A percentile compares a stretch with the other conserved stretches of the same genome.
phyloP scores from a whole-genome alignment of 2,888 invertebrate genomes.

The Zaprionus lineosus region DNA sequence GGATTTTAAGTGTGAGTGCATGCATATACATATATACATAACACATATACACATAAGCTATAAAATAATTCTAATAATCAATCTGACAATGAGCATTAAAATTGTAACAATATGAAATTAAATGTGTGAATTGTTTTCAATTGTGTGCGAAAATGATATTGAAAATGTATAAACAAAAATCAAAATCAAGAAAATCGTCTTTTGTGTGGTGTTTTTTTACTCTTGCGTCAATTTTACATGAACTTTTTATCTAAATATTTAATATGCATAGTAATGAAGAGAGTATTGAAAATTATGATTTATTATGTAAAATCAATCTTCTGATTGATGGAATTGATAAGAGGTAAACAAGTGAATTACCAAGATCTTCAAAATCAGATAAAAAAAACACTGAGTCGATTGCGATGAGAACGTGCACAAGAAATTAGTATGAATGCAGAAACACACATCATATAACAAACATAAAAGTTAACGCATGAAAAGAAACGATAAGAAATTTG shows the following conservation, averaged over 20 bases:
- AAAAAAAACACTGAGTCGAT: conserved; percentile 32
- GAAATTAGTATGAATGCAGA: conserved; percentile 62
- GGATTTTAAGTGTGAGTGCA: conserved; percentile 38
- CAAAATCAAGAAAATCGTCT: conserved; percentile 5
- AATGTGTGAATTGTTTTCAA: conserved; percentile 59
- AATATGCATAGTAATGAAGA: conserved; percentile 28
- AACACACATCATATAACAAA: conserved; percentile 59
- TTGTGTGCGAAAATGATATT: conserved; percentile 16
- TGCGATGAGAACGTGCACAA: conserved; percentile 65
- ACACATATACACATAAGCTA: conserved; percentile 41
- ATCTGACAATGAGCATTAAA: conserved; percentile 54
- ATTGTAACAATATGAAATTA: conserved; percentile 61
- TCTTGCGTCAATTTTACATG: conserved; percentile 59
- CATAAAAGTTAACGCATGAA: conserved; percentile 57
- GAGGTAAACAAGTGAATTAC: conserved; percentile 43
- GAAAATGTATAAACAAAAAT: not conserved
- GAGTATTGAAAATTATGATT: conserved; percentile 33
- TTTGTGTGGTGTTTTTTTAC: conserved; percentile 48
- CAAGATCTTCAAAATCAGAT: conserved; percentile 11
- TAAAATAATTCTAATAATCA: conserved; percentile 43
- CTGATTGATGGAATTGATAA: conserved; percentile 24
- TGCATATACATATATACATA: conserved; percentile 31
- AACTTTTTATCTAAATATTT: conserved; percentile 45
- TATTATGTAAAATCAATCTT: too few relatives aligned
- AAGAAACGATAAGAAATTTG: conserved; percentile 62